These are phyloP conservation scores for Bombus turneri DNA, from an alignment of 1,140 invertebrate genomes.

Conservation along the genomic window DNA sequence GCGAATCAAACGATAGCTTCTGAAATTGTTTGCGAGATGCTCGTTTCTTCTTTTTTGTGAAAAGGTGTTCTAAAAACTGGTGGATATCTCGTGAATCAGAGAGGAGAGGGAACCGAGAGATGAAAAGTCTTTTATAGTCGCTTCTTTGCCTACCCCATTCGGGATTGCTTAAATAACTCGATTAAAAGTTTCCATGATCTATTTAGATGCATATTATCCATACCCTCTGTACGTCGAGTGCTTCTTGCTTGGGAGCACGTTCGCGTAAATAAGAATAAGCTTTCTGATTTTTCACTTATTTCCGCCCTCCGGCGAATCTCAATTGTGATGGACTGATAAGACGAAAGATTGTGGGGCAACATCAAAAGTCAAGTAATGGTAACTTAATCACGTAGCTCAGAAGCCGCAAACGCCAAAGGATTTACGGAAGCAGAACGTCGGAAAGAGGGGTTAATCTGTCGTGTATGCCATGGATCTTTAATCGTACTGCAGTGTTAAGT, in stretches of 20 bases:
- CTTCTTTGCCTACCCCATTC: not conserved
- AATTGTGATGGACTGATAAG: not conserved
- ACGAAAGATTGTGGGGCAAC: not conserved
- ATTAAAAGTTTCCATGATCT: slow-evolving; percentile 4
- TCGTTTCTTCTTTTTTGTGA: not conserved
- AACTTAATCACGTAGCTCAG: slow-evolving; percentile 26
- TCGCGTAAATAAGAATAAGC: not conserved
- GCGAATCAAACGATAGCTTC: slow-evolving; percentile 15
- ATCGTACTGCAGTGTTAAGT: not conserved
- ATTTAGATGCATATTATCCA: not conserved
- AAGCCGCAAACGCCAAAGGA: slow-evolving; percentile 23
- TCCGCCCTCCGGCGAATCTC: not conserved
- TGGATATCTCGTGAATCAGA: not conserved
- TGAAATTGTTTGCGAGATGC: not conserved
- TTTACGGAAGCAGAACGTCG: slow-evolving; percentile 13
- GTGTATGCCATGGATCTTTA: slow-evolving; percentile 24
- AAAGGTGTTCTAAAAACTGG: too few relatives aligned
- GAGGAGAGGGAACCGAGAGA: not conserved
- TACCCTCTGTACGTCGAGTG: not conserved
- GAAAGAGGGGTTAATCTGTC: slow-evolving; percentile 36
- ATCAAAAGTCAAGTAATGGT: slow-evolving; percentile 10
- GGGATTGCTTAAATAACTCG: not conserved
- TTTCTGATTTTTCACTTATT: not conserved
- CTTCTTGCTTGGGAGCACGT: not conserved
- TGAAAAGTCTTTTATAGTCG: not conserved